Evolutionary conservation across 1,140 invertebrate genomes (phyloP).

Genomic region (Mya arenaria): DNA sequence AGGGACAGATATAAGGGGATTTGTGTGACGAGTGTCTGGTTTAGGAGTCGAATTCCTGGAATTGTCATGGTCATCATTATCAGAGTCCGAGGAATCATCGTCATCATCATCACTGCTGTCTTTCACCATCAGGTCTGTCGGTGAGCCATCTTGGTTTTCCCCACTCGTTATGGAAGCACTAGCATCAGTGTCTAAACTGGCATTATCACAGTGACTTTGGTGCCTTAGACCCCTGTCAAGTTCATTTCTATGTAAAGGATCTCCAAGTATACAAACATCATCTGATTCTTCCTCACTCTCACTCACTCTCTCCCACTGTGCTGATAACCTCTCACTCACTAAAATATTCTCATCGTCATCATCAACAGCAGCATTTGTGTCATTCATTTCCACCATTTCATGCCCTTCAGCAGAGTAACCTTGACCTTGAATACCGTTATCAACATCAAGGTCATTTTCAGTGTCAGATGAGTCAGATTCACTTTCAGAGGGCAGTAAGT

Average conservation of each 20-base stretch:
- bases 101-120: neutral
- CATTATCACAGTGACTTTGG: neutral
- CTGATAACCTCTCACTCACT: conserved; percentile 21
- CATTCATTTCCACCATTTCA: neutral
- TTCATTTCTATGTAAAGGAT: neutral
- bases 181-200: conserved; percentile 34
- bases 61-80: neutral
- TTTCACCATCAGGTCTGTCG: neutral
- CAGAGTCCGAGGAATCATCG: conserved; percentile 2
- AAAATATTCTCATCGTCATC: conserved; percentile 53
- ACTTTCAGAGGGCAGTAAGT: conserved; percentile 29
- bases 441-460: conserved; percentile 7
- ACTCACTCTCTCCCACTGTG: conserved; percentile 19
- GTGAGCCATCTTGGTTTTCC: conserved; percentile 29
- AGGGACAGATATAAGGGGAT: conserved; percentile 28
- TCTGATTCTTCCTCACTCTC: conserved; percentile 42
- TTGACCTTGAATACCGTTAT: conserved; percentile 22
- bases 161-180: conserved; percentile 38
- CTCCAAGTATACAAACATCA: conserved; percentile 49
- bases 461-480: conserved; percentile 12
- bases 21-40: conserved; percentile 36
- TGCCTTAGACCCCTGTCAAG: neutral
- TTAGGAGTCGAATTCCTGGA: conserved; percentile 47
- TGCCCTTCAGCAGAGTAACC: neutral
- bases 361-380: neutral